Evolutionary conservation across 2,888 invertebrate species (phyloP).

Genomic region (Hirtodrosophila histrioides): DNA sequence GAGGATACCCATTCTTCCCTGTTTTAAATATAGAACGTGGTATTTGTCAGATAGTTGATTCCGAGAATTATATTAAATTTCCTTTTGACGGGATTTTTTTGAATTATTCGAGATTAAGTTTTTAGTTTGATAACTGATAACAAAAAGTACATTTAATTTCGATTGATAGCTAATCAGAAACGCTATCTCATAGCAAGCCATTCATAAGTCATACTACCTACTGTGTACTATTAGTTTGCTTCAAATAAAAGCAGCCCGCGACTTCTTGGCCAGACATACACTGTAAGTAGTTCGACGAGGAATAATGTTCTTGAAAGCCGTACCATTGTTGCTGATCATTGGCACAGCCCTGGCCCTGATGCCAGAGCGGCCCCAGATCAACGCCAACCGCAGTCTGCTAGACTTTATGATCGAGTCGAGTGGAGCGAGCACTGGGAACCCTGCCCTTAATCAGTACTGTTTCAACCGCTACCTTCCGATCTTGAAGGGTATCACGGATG

Average conservation of each 20-base stretch:
- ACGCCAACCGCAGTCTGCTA: constrained; percentile 11
- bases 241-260: constrained; percentile 16
- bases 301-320: constrained; percentile 45
- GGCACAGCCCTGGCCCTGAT: constrained; percentile 25
- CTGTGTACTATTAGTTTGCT: no score
- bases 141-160: no score
- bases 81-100: no score
- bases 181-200: no score
- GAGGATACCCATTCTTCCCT: no score
- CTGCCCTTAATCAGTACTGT: constrained; percentile 25
- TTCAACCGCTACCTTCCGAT: constrained; percentile 40
- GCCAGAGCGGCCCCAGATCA: constrained; percentile 9
- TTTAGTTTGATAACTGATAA: no score
- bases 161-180: no score
- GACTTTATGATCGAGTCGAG: constrained; percentile 34
- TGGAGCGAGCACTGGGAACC: not conserved
- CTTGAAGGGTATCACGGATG: constrained; percentile 20
- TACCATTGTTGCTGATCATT: constrained; percentile 31
- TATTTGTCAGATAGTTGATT: no score
- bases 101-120: no score
- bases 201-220: no score
- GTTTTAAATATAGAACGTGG: no score
- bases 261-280: constrained; percentile 9
- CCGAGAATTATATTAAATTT: no score
- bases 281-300: constrained; percentile 8